Conservation (phyloP, 2,888 invertebrate species). For the Ceraclea dissimilis region DNA sequence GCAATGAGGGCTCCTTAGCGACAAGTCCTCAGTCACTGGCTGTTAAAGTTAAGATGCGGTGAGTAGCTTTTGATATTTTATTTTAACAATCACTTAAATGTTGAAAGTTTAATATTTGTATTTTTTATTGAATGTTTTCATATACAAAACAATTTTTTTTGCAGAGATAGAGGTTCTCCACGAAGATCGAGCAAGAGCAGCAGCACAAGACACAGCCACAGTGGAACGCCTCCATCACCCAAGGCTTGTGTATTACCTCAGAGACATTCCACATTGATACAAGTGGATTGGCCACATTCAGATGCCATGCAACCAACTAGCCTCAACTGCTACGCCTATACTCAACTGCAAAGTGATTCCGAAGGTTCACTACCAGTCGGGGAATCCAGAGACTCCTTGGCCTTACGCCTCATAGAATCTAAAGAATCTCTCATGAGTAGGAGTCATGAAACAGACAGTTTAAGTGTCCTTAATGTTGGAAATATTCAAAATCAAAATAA, state of each 20-base stretch:
- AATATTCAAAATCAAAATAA: conserved; percentile 34
- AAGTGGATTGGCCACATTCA: conserved; percentile 43
- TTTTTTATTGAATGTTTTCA: too few species aligned
- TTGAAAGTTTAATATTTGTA: not conserved
- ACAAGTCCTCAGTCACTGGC: conserved; percentile 34
- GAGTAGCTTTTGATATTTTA: not conserved
- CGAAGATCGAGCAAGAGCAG: conserved; percentile 32
- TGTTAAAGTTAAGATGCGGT: conserved; percentile 41
- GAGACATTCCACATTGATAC: conserved; percentile 43
- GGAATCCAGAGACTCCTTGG: conserved; percentile 23
- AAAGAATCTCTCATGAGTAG: conserved; percentile 30
- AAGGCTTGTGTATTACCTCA: conserved; percentile 11
- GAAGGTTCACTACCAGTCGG: conserved; percentile 28
- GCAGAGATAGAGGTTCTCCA: conserved; percentile 44
- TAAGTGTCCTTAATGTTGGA: conserved; percentile 9
- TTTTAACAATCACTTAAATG: not conserved
- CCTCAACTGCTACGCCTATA: conserved; percentile 38
- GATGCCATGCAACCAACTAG: conserved; percentile 32
- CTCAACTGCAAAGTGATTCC: conserved; percentile 43
- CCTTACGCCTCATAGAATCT: conserved; percentile 21
- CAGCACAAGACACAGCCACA: conserved; percentile 34
- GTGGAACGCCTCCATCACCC: conserved; percentile 11
- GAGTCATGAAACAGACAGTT: conserved; percentile 23
- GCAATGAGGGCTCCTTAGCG: conserved; percentile 33
- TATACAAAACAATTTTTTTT: too few species aligned